Conservation (phyloP, 2,888 invertebrate genomes). For the Auanema sp. region DNA sequence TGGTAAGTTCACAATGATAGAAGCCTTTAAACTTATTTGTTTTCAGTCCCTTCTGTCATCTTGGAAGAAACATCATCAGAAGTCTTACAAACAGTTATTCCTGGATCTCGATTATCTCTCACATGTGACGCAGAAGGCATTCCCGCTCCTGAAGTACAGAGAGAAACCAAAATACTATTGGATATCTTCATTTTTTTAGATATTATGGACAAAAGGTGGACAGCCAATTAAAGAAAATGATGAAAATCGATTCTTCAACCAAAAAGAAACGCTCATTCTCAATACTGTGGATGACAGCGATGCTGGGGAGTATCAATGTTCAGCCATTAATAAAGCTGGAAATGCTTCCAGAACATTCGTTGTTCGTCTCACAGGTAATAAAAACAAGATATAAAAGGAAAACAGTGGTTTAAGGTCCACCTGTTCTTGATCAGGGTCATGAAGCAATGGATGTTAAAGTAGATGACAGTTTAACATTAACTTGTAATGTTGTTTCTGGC, state of each 20-base stretch:
- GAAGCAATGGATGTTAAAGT: constrained; percentile 56
- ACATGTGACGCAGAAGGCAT: constrained; percentile 64
- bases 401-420: constrained; percentile 45
- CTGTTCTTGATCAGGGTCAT: constrained; percentile 39
- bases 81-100: constrained; percentile 41
- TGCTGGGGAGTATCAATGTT: constrained; percentile 64
- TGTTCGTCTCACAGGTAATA: constrained; percentile 50
- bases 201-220: constrained; percentile 34
- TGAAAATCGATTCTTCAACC: constrained; percentile 16
- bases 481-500: constrained; percentile 64
- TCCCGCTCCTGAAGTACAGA: constrained; percentile 66
- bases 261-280: constrained; percentile 29
- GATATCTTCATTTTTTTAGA: constrained; percentile 20
- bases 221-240: constrained; percentile 12
- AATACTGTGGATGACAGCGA: constrained; percentile 13
- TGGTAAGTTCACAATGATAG: constrained; percentile 20
- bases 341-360: constrained; percentile 49
- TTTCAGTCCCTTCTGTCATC: constrained; percentile 50
- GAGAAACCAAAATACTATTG: not conserved
- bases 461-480: constrained; percentile 63
- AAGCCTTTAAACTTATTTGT: not conserved
- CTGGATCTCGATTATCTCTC: constrained; percentile 58
- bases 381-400: not conserved
- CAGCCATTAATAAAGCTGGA: constrained; percentile 66
- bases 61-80: constrained; percentile 51